phyloP scores from a whole-genome alignment of 2,797 vertebrate genomes.

The Anabas testudineus region DNA sequence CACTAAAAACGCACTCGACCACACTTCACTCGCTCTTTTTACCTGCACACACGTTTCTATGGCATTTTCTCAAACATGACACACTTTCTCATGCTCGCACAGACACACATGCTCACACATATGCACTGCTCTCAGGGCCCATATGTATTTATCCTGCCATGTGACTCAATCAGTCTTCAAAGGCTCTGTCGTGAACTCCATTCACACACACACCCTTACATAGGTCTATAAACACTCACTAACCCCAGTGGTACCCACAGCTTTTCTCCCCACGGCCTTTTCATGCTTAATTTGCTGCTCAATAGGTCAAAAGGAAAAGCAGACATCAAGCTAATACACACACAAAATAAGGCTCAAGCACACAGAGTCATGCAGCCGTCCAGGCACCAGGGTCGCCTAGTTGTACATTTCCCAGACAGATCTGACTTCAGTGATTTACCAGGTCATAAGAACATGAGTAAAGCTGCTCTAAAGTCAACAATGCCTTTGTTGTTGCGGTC shows the following conservation, averaged over 20 bases:
- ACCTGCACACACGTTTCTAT: slow-evolving; percentile 41
- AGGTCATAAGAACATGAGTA: slow-evolving; percentile 30
- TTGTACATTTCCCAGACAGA: slow-evolving; percentile 46
- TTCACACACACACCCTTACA: slow-evolving; percentile 26
- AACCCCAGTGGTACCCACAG: slow-evolving; percentile 44
- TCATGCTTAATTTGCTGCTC: slow-evolving; percentile 74
- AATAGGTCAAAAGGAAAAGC: slow-evolving; percentile 73
- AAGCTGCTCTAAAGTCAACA: slow-evolving; percentile 33
- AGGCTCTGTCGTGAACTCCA: slow-evolving; percentile 64
- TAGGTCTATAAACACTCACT: slow-evolving; percentile 54
- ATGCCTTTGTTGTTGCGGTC: slow-evolving; percentile 13
- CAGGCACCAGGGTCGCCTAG: slow-evolving; percentile 24
- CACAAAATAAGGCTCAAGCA: slow-evolving; percentile 37
- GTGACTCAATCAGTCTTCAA: slow-evolving; percentile 72
- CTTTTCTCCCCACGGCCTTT: slow-evolving; percentile 46
- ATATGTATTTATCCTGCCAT: slow-evolving; percentile 69
- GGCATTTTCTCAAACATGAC: slow-evolving; percentile 28
- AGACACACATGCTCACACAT: slow-evolving; percentile 38
- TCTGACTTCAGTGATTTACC: slow-evolving; percentile 37
- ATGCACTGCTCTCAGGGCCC: slow-evolving; percentile 63
- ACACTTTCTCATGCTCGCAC: slow-evolving; percentile 8
- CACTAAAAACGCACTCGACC: slow-evolving; percentile 19
- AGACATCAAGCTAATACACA: slow-evolving; percentile 54
- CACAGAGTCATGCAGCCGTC: slow-evolving; percentile 47
- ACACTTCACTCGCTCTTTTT: slow-evolving; percentile 26